Evolutionary conservation across 2,888 invertebrate species (phyloP).

Genomic region (Rutpela maculata): DNA sequence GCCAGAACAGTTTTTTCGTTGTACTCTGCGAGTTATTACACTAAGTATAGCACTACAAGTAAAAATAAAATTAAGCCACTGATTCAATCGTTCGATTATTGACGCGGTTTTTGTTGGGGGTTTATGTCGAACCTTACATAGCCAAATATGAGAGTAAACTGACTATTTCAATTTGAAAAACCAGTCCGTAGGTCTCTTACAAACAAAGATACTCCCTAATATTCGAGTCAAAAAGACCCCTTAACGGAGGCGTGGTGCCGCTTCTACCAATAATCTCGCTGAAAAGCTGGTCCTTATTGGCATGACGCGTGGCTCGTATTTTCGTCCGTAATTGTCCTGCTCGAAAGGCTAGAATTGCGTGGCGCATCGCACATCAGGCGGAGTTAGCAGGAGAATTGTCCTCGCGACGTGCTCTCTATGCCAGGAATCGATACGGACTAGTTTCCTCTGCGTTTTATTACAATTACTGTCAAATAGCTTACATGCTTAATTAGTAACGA

Average conservation of each 20-base stretch:
- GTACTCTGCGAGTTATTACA: conserved; percentile 2
- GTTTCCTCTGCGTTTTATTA: conserved; percentile 50
- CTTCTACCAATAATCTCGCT: conserved; percentile 78
- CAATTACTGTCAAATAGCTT: conserved; percentile 73
- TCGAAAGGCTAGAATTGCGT: conserved; percentile 49
- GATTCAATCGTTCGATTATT: conserved; percentile 38
- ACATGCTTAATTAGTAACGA: conserved; percentile 73
- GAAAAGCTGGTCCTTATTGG: conserved; percentile 79
- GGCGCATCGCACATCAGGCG: conserved; percentile 54
- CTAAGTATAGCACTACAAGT: conserved; percentile 18
- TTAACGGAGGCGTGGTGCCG: conserved; percentile 73
- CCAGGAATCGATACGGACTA: conserved; percentile 51
- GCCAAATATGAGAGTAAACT: conserved; percentile 70
- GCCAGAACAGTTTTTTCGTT: conserved; percentile 10
- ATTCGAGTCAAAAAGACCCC: conserved; percentile 70
- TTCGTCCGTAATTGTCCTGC: conserved; percentile 69
- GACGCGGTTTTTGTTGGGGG: conserved; percentile 50
- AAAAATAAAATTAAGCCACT: conserved; percentile 23
- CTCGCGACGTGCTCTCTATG: conserved; percentile 53
- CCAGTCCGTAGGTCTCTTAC: conserved; percentile 66
- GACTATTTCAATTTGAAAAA: conserved; percentile 73
- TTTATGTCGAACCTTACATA: conserved; percentile 64
- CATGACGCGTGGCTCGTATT: conserved; percentile 68
- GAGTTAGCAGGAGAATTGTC: conserved; percentile 58
- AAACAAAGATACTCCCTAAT: conserved; percentile 74